Conservation (phyloP, 2,113 vertebrate genomes). For the Piliocolobus tephrosceles region DNA sequence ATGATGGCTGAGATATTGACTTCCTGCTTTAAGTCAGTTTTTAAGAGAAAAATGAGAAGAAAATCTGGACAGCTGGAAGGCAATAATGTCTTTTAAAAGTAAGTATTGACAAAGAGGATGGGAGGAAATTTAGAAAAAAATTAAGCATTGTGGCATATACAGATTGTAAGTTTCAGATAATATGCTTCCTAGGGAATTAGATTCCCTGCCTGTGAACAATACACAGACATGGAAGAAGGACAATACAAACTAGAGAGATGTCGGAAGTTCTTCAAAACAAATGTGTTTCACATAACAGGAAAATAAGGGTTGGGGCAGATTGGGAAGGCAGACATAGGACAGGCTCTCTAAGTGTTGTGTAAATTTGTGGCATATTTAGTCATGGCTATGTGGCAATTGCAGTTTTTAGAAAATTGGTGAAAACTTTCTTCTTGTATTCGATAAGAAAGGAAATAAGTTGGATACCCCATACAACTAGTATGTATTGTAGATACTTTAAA, state of each 20-base stretch:
- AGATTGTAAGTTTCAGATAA: slow-evolving; percentile 57
- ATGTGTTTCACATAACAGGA: background rate
- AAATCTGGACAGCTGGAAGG: slow-evolving; percentile 71
- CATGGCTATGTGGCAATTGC: background rate
- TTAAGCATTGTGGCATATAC: slow-evolving; percentile 60
- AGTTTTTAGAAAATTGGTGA: slow-evolving; percentile 2
- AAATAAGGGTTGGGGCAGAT: background rate
- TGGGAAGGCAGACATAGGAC: background rate
- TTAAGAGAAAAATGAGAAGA: slow-evolving; percentile 71
- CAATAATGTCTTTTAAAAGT: slow-evolving; percentile 75
- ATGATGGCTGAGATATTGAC: slow-evolving; percentile 71
- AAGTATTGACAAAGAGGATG: slow-evolving; percentile 62
- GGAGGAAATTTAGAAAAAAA: slow-evolving; percentile 66
- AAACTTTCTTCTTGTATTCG: background rate
- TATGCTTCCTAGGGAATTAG: slow-evolving; percentile 55
- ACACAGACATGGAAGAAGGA: background rate
- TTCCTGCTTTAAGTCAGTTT: slow-evolving; percentile 71
- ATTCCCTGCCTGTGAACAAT: slow-evolving; percentile 33
- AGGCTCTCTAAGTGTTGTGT: background rate
- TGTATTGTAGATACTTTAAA: background rate
- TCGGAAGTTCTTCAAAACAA: slow-evolving; percentile 39
- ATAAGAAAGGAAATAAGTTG: background rate
- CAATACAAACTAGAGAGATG: background rate
- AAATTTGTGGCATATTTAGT: background rate
- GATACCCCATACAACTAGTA: background rate